Percentiles rank a stretch among this genome's conserved stretches.
These are phyloP conservation scores for Scolopax bukidnonensis DNA, from an alignment of 2,797 vertebrate genomes.

Conservation along the genomic window DNA sequence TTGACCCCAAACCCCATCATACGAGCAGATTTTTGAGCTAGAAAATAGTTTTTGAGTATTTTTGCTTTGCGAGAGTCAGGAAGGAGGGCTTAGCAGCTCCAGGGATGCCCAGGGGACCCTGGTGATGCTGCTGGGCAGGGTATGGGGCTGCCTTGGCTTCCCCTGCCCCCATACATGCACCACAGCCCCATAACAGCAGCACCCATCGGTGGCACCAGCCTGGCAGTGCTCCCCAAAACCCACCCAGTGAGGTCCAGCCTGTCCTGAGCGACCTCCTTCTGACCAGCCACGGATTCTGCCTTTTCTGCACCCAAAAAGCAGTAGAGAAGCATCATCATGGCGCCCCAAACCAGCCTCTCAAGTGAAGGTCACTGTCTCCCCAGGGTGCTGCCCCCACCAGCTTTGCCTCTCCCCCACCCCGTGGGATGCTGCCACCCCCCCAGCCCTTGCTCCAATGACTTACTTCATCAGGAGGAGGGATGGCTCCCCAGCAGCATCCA, in stretches of 20 bases:
- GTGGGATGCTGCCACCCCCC: background rate
- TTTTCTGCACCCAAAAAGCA: background rate
- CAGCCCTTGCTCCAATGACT: background rate
- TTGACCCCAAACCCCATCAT: rapidly evolving
- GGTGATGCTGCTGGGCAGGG: rapidly evolving
- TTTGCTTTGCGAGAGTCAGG: background rate
- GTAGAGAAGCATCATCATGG: rapidly evolving
- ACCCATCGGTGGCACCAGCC: background rate
- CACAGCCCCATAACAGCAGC: rapidly evolving
- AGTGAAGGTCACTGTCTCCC: rapidly evolving
- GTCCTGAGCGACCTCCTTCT: background rate
- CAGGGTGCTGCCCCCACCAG: background rate
- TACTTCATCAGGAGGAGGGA: background rate
- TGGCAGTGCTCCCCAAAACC: background rate
- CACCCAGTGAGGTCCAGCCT: rapidly evolving
- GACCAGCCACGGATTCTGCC: rapidly evolving
- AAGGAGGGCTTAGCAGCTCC: background rate
- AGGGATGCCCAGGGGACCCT: rapidly evolving
- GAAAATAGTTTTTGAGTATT: background rate
- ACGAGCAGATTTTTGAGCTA: background rate
- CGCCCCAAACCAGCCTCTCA: rapidly evolving
- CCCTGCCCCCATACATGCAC: too few species aligned
- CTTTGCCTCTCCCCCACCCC: background rate
- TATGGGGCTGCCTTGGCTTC: background rate
- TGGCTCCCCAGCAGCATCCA: background rate